Conservation (phyloP, 92 coral and sea anemone genomes). For the Desmophyllum pertusum region DNA sequence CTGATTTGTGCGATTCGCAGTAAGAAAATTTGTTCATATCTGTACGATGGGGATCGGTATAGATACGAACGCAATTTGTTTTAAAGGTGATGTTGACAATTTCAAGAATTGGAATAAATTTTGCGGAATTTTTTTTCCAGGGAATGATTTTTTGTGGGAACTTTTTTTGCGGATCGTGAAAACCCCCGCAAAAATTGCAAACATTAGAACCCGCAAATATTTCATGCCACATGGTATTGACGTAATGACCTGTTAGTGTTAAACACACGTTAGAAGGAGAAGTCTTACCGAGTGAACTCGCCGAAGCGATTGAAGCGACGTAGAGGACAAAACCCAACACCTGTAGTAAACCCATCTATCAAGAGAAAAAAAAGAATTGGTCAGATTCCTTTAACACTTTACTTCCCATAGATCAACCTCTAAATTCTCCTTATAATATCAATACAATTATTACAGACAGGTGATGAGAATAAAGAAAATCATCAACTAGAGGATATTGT, state of each 20-base stretch:
- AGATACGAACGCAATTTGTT: too few species aligned
- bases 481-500: not conserved
- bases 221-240: too few species aligned
- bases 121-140: too few species aligned
- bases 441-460: not conserved
- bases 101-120: too few species aligned
- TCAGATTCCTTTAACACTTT: not conserved
- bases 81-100: too few species aligned
- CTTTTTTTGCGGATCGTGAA: too few species aligned
- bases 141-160: too few species aligned
- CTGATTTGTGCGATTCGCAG: too few species aligned
- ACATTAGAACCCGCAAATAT: too few species aligned
- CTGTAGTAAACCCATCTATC: conserved; percentile 55
- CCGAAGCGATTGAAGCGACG: conserved; percentile 40
- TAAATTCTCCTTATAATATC: not conserved
- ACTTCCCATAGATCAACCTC: not conserved
- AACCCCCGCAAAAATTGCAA: too few species aligned
- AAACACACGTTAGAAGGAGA: not conserved
- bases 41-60: too few species aligned
- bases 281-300: conserved; percentile 50
- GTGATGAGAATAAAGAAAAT: not conserved
- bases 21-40: not conserved
- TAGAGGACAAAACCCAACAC: conserved; percentile 55
- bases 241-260: not conserved
- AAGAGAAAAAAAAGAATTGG: not conserved